phyloP scores from a whole-genome alignment of 2,113 vertebrate species.

The Columba janthina region DNA sequence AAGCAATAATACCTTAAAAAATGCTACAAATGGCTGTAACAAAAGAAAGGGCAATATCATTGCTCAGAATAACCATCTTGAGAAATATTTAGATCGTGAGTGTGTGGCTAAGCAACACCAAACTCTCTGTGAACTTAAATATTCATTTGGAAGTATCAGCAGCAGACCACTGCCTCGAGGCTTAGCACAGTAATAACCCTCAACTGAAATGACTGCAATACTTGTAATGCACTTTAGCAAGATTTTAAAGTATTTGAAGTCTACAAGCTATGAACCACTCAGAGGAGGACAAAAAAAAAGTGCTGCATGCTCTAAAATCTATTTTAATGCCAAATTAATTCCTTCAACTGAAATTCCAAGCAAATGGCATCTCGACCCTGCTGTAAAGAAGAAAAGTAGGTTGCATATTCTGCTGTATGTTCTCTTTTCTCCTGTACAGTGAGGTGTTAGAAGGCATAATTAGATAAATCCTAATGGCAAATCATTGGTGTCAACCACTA shows the following conservation, averaged over 20 bases:
- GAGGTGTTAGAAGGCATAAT: not conserved
- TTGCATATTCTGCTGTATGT: not conserved
- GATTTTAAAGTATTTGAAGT: not conserved
- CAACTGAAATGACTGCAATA: not conserved
- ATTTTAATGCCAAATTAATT: not conserved
- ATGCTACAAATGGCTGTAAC: not conserved
- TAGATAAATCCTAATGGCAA: not conserved
- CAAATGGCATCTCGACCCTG: not conserved
- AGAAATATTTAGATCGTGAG: not conserved
- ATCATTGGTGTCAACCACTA: not conserved
- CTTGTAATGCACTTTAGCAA: not conserved
- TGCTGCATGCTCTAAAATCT: not conserved
- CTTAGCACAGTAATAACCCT: not conserved
- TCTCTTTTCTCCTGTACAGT: not conserved
- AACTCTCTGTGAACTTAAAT: not conserved
- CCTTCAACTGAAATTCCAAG: not conserved
- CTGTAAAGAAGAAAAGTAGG: not conserved
- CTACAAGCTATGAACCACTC: not conserved
- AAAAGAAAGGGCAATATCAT: not conserved
- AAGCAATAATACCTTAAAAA: not conserved
- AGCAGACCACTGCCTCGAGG: not conserved
- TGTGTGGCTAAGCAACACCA: not conserved
- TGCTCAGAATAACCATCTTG: not conserved
- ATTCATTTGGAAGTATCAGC: not conserved
- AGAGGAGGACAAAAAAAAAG: too few relatives aligned